Evolutionary conservation across 1,140 invertebrate species (phyloP), one percentile per base, ranked within the genome.

Genomic region (Carcinoscorpius rotundicauda): DNA sequence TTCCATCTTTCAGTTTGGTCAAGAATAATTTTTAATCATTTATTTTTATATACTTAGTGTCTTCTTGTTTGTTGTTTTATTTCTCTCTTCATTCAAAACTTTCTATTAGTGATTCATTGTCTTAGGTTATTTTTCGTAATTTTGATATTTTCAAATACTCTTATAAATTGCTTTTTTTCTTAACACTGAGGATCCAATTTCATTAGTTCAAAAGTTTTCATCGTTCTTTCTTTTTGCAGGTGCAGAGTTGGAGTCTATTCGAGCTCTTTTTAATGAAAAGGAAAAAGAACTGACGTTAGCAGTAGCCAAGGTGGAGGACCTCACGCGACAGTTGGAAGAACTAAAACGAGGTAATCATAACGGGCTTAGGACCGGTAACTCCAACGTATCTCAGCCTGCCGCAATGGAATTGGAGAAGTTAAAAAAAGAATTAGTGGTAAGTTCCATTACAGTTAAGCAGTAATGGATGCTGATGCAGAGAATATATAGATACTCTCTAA

Each of bases 181-280:
- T 29, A 29, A 29, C 29, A 29, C 29, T 29, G 29, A 29, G 29
- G 29, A 29, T 29, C 29, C 29, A 29, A 29, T 29, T 29, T 29
- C 29, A 29, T 29, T 29, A 29, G 29, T 29, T 29, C 29, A 29
- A 0, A 29, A 29, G 29, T 29, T 29, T 29, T 29, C 29, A 29
- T 29, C 29, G 0, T 29, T 29, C 29, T 29, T 29, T 29, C 29
- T 29, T 29, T 11, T 64, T 63, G 9, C 63, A 69, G 68, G 62
- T 58, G 65, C 66, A 73, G 95, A 98, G 80, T 81, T 98, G 78
- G 93, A 97, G 78, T 92, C 91, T 64, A 95, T 97, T 73, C 86
- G 93, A 64, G 89, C 91, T 48, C 82, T 97, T 60, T 97, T 97
- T 82, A 96, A 93, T 82, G 93, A 97, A 76, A 97, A 98, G 76